Percentiles rank a stretch among this genome's conserved stretches.
Evolutionary conservation across 2,888 invertebrate species (phyloP).

Genomic region (Scaeva pyrastri): DNA sequence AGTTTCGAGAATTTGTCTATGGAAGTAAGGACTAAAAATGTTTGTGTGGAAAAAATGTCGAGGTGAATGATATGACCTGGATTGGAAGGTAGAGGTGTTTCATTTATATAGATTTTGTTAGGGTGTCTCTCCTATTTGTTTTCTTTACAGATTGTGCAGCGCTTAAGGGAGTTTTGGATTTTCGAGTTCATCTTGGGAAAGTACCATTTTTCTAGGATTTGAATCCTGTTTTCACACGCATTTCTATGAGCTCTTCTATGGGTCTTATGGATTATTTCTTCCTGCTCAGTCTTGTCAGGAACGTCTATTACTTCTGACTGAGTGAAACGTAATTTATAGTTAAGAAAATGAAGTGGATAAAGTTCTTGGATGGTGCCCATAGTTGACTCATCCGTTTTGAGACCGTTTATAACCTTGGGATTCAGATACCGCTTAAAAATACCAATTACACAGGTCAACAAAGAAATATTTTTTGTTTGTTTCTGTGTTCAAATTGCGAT

Average conservation of each 20-base stretch:
- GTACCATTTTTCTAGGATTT: constrained; percentile 47
- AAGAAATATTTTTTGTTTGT: no score
- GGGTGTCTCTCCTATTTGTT: constrained; percentile 53
- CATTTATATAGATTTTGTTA: constrained; percentile 28
- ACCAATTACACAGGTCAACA: no score
- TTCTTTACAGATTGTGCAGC: constrained; percentile 35
- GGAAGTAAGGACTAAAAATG: constrained; percentile 44
- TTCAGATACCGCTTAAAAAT: constrained; percentile 50
- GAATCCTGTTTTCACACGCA: constrained; percentile 40
- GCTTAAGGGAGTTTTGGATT: constrained; percentile 29
- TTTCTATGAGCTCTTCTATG: constrained; percentile 57
- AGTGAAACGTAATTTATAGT: no score
- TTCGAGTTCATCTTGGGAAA: constrained; percentile 39
- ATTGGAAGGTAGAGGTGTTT: constrained; percentile 48
- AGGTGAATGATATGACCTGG: constrained; percentile 58
- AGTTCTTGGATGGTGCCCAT: constrained; percentile 22
- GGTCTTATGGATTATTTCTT: constrained; percentile 8
- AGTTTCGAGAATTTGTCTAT: constrained; percentile 60
- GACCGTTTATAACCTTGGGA: constrained; percentile 48
- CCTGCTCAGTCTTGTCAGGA: constrained; percentile 8
- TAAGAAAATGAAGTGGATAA: no score
- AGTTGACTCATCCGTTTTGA: constrained; percentile 40
- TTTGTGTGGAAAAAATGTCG: constrained; percentile 61
- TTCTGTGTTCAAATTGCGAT: no score
- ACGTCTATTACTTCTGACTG: no score